These are phyloP conservation scores for Drosophila robusta DNA, from an alignment of 2,888 invertebrate species.

Conservation along the genomic window DNA sequence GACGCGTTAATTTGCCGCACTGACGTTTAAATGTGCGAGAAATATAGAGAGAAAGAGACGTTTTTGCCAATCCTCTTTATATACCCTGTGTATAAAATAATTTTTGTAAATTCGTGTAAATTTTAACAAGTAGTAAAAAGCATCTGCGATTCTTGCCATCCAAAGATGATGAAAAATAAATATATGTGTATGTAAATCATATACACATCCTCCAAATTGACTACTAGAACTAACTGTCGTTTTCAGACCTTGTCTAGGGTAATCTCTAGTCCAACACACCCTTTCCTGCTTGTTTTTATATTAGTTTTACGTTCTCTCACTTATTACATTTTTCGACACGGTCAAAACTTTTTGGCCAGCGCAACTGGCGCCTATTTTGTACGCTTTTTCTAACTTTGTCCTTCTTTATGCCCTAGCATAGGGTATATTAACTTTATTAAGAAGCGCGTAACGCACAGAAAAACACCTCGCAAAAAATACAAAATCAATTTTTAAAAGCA, in stretches of 20 bases:
- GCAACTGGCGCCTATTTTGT: constrained; percentile 51
- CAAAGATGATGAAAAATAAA: too few relatives aligned
- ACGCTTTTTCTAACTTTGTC: constrained; percentile 6
- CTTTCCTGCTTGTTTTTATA: constrained; percentile 16
- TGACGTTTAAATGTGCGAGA: constrained; percentile 25
- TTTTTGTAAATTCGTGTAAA: neutral
- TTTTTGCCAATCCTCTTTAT: neutral
- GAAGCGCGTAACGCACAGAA: neutral
- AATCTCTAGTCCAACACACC: neutral
- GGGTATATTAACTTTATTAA: neutral
- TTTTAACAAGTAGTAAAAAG: neutral
- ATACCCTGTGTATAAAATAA: neutral
- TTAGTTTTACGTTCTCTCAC: constrained; percentile 52
- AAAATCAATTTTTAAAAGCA: too few relatives aligned
- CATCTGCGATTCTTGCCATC: neutral
- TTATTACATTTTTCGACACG: constrained; percentile 60
- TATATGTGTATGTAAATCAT: too few relatives aligned
- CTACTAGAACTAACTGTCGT: neutral
- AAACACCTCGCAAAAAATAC: too few relatives aligned
- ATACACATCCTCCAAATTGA: too few relatives aligned
- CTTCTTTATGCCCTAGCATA: neutral
- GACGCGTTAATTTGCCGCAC: constrained; percentile 60
- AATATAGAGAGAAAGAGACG: neutral
- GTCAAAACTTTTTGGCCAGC: constrained; percentile 52
- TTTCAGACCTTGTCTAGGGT: constrained; percentile 2